These are phyloP conservation scores for Ichneumon xanthorius DNA, from an alignment of 2,888 invertebrate genomes.

Conservation along the genomic window DNA sequence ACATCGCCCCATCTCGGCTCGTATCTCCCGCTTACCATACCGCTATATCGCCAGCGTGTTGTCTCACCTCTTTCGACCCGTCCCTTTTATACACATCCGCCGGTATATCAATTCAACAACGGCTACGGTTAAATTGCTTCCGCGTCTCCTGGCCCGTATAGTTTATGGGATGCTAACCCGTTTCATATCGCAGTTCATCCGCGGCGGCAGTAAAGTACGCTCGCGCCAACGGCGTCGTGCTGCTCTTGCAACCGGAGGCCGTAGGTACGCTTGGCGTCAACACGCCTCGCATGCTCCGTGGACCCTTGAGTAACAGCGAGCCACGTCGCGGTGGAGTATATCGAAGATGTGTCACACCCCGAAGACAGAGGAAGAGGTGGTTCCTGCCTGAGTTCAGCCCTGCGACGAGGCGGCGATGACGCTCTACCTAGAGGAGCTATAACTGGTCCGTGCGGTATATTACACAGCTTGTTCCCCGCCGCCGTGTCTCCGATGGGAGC, in stretches of 20 bases:
- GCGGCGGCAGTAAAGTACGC: slow-evolving; percentile 61
- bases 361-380: slow-evolving; percentile 19
- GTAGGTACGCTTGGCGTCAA: slow-evolving; percentile 18
- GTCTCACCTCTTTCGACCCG: slow-evolving; percentile 56
- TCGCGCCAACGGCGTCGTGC: background rate
- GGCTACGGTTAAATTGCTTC: slow-evolving; percentile 80
- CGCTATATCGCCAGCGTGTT: slow-evolving; percentile 73
- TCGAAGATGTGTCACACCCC: slow-evolving; percentile 52
- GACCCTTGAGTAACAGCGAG: slow-evolving; percentile 65
- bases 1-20: background rate
- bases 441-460: slow-evolving; percentile 26
- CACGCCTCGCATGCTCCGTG: slow-evolving; percentile 27
- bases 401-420: slow-evolving; percentile 15
- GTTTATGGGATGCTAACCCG: slow-evolving; percentile 76
- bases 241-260: background rate
- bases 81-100: slow-evolving; percentile 76
- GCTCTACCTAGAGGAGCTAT: slow-evolving; percentile 10
- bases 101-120: slow-evolving; percentile 80
- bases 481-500: slow-evolving; percentile 50
- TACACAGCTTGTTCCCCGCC: slow-evolving; percentile 6
- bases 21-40: slow-evolving; percentile 48
- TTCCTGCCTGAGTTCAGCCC: slow-evolving; percentile 1
- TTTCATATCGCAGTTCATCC: slow-evolving; percentile 71
- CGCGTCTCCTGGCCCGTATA: slow-evolving; percentile 76
- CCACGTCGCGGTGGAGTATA: slow-evolving; percentile 40